A percentile compares a stretch with the other conserved stretches of the same genome.
Evolutionary conservation across 2,797 vertebrate genomes (phyloP).

Genomic region (Stomatorhinus walkeri): DNA sequence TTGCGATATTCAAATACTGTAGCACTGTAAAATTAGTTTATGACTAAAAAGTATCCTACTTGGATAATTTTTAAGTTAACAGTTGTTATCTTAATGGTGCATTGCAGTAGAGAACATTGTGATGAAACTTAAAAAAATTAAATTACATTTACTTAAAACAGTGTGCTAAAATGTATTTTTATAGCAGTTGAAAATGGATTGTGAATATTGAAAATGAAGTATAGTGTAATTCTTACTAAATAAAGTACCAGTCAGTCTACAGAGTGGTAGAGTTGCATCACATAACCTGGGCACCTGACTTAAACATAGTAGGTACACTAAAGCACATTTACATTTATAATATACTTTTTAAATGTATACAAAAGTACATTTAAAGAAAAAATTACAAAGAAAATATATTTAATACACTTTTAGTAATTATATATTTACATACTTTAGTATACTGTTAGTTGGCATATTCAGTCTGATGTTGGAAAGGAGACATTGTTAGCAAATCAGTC

Average conservation of each 20-base stretch:
- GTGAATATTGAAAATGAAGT: background rate
- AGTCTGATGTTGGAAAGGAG: background rate
- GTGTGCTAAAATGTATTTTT: background rate
- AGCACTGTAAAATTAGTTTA: background rate
- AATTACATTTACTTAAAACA: background rate
- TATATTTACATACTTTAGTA: background rate
- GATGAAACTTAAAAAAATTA: background rate
- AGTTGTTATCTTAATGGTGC: background rate
- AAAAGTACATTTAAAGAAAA: background rate
- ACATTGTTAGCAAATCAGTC: background rate
- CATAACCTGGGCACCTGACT: background rate
- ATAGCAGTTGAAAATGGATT: background rate
- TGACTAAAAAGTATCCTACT: background rate
- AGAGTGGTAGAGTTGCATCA: background rate
- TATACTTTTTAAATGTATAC: background rate
- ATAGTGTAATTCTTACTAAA: background rate
- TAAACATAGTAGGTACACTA: background rate
- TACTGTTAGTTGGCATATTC: background rate
- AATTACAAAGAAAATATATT: background rate
- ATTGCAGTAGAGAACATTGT: background rate
- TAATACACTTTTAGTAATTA: background rate
- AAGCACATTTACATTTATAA: background rate
- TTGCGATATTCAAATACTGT: background rate
- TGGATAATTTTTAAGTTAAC: background rate
- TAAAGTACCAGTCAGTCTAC: background rate